Base-by-base conservation (phyloP, 2,888 invertebrate genomes). In the Carpatolechia fugitivella region DNA sequence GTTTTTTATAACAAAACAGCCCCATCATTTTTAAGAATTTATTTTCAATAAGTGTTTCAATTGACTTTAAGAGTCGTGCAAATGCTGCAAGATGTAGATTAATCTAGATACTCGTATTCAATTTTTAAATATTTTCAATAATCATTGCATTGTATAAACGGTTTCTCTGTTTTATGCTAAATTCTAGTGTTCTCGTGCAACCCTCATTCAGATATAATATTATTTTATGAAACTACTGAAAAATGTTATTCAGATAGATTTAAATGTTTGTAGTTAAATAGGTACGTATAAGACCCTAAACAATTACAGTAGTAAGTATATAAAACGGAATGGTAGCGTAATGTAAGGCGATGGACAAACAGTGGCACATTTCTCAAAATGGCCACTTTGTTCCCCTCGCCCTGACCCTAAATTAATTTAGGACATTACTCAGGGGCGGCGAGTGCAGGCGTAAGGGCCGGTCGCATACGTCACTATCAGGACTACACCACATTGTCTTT, bases 401-500 rank as follows among this genome's bases (percentile, higher is more conserved):
- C 60, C 64, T 66, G 66, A 66, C 68, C 68, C 60, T 62, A 61
- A 72, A 73, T 73, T 74, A 74, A 74, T 75, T 74, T 67, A 61
- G 64, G 60, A 59, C 64, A 73, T 73, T 68, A 68, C 70, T 72
- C 70, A 72, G 65, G 65, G 60, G 69, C 56, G 63, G 64, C 51
- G 62, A 63, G 63, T 60, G 64, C 60, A 50, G 56, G 31, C 55
- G 56, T 50, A 57, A 61, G 68, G 61, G 62, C 58, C 60, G 63
- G 60, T 62, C 63, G 54, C 68, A 74, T 72, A 68, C 69, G 73
- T 76, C 74, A 75, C 72, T 66, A 69, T 66, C 72, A 71, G 65
- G 60, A 64, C 61, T 56, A 63, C 58, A 59, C 64, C 66, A 56
- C 62, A 64, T 64, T 66, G 61, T 67, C 62, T 70, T 70, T 70